Percentiles rank a stretch among this genome's conserved stretches.
Conservation (phyloP, 92 coral and sea anemone genomes). For the Epizoanthus fatuus region DNA sequence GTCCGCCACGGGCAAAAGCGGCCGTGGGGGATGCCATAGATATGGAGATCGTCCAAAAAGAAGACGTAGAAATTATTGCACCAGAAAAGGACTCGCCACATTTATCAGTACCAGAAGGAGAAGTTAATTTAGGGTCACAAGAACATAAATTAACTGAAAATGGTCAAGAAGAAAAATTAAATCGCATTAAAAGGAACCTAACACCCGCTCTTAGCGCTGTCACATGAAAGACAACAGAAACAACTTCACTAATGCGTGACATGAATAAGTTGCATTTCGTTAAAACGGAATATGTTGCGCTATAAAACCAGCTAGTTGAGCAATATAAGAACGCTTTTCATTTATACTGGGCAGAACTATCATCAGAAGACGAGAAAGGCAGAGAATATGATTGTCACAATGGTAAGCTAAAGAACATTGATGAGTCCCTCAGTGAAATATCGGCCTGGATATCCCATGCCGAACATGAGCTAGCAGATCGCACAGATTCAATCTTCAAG, state of each 20-base stretch:
- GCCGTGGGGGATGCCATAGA: neutral
- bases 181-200: neutral
- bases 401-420: neutral
- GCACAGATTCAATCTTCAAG: neutral
- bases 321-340: constrained; percentile 16
- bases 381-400: neutral
- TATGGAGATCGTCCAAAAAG: neutral
- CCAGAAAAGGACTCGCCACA: neutral
- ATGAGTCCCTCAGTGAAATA: neutral
- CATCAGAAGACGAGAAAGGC: constrained; percentile 1
- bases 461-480: neutral
- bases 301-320: constrained; percentile 14
- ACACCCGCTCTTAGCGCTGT: constrained; percentile 35
- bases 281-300: constrained; percentile 9
- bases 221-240: constrained; percentile 35
- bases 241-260: constrained; percentile 18
- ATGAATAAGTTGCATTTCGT: constrained; percentile 34
- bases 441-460: constrained; percentile 9
- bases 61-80: neutral
- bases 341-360: constrained; percentile 3
- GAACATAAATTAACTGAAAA: constrained; percentile 38
- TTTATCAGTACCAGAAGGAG: neutral
- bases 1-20: neutral
- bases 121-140: neutral
- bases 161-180: constrained; percentile 36